phyloP scores from a whole-genome alignment of 1,140 invertebrate genomes.

The Pentalonia nigronervosa region DNA sequence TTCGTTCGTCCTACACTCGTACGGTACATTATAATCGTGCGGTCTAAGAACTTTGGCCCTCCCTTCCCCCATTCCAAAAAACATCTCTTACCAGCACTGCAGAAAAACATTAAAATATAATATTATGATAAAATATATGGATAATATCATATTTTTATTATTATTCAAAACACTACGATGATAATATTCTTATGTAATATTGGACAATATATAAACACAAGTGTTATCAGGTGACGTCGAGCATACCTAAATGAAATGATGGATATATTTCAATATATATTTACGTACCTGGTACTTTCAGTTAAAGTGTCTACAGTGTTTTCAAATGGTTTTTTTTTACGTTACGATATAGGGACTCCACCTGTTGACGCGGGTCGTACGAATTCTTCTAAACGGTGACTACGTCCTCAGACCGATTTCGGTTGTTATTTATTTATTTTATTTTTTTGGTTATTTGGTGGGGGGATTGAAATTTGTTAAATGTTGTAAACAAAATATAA shows the following conservation, averaged over 20 bases:
- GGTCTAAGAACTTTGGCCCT: background rate
- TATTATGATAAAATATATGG: background rate
- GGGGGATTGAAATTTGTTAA: background rate
- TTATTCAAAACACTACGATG: background rate
- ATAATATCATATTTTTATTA: background rate
- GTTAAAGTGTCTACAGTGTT: background rate
- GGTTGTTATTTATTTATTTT: background rate
- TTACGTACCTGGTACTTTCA: background rate
- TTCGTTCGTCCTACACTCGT: background rate
- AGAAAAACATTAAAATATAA: background rate
- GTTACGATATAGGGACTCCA: background rate
- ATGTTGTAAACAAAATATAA: background rate
- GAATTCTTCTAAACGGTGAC: background rate
- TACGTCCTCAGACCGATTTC: background rate
- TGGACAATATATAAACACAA: background rate
- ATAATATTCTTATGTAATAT: background rate
- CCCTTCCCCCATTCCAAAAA: background rate
- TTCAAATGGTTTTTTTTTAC: background rate
- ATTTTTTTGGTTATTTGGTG: too few species aligned
- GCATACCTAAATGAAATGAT: background rate
- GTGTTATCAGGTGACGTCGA: background rate
- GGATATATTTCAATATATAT: background rate
- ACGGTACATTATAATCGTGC: background rate
- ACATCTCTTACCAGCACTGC: background rate
- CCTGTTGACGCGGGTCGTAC: background rate